phyloP scores from a whole-genome alignment of 2,888 invertebrate genomes.

The Lepidocyrtinus sp. region DNA sequence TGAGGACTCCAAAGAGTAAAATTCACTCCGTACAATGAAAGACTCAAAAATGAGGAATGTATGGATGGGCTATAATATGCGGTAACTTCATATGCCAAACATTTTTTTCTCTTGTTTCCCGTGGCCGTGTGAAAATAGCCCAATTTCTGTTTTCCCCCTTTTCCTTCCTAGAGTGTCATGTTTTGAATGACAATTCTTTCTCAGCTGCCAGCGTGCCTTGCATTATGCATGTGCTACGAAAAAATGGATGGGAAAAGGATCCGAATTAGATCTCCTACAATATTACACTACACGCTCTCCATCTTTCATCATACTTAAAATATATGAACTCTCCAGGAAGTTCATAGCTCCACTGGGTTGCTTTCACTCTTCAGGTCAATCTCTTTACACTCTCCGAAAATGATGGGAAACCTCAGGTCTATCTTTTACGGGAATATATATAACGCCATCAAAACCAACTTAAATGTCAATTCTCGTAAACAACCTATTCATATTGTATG shows the following conservation, averaged over 20 bases:
- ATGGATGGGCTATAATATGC: neutral
- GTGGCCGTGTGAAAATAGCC: slow-evolving; percentile 52
- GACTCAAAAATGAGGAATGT: neutral
- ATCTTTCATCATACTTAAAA: no score
- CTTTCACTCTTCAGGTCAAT: neutral
- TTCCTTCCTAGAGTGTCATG: no score
- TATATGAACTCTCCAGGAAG: no score
- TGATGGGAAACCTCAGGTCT: no score
- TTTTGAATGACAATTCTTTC: slow-evolving; percentile 54
- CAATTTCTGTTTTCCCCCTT: slow-evolving; percentile 55
- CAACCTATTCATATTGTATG: no score
- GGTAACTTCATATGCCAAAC: neutral
- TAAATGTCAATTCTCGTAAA: no score
- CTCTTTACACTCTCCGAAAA: no score
- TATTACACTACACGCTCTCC: neutral
- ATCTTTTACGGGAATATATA: no score
- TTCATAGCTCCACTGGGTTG: no score
- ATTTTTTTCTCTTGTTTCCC: neutral
- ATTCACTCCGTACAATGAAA: neutral
- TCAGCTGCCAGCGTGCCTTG: slow-evolving; percentile 44
- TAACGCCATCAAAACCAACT: no score
- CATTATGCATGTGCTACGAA: slow-evolving; percentile 55
- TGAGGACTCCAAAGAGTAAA: no score
- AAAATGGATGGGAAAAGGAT: slow-evolving; percentile 1
- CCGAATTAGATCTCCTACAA: neutral